These are phyloP conservation scores for Keiferia lycopersicella DNA, from an alignment of 2,888 invertebrate genomes.

Conservation along the genomic window DNA sequence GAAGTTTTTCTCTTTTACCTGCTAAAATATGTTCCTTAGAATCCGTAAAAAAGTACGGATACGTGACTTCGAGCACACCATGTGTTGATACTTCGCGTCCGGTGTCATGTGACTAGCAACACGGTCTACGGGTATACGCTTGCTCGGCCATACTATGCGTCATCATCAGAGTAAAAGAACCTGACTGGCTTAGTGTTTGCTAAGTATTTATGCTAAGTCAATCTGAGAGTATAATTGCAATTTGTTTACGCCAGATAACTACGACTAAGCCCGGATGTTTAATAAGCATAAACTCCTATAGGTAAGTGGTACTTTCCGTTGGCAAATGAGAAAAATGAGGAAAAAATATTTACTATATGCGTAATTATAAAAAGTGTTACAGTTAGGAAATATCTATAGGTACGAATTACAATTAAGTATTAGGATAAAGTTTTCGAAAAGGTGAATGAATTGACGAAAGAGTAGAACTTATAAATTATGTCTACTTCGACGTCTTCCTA, in stretches of 20 bases:
- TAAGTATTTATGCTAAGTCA: constrained; percentile 8
- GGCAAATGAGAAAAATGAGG: too few species aligned
- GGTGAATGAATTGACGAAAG: too few species aligned
- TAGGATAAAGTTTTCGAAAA: too few species aligned
- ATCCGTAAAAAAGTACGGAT: constrained; percentile 27
- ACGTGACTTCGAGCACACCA: constrained; percentile 53
- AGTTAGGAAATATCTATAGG: neutral
- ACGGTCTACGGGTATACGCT: neutral
- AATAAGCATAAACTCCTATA: too few species aligned
- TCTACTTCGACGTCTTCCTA: too few species aligned
- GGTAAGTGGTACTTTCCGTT: too few species aligned
- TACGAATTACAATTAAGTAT: too few species aligned
- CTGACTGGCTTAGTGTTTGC: constrained; percentile 35
- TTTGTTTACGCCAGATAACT: neutral
- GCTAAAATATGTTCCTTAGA: too few species aligned
- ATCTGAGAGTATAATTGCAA: neutral
- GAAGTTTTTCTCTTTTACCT: too few species aligned
- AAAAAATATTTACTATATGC: too few species aligned
- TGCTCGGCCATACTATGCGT: constrained; percentile 34
- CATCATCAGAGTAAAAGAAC: constrained; percentile 45
- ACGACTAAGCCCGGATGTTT: too few species aligned
- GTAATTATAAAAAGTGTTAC: neutral
- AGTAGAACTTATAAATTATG: too few species aligned
- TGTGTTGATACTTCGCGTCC: constrained; percentile 60
- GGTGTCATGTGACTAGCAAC: constrained; percentile 44